phyloP scores from a whole-genome alignment of 2,797 vertebrate species.

The Zonotrichia albicollis region DNA sequence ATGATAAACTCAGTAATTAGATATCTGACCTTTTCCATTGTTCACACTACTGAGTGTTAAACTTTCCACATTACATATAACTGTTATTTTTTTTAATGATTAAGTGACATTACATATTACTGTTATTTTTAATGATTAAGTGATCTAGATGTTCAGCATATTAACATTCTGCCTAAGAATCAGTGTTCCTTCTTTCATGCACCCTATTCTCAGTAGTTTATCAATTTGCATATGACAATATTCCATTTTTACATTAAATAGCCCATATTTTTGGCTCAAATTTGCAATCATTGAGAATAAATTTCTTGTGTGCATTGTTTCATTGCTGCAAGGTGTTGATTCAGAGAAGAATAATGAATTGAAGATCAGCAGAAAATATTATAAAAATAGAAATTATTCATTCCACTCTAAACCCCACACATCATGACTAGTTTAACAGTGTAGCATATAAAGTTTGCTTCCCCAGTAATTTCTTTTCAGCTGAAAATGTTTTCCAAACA shows the following conservation, averaged over 20 bases:
- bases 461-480: not conserved
- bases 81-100: not conserved
- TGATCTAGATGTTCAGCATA: not conserved
- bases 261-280: not conserved
- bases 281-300: not conserved
- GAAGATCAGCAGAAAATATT: not conserved
- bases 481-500: not conserved
- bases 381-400: not conserved
- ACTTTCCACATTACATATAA: not conserved
- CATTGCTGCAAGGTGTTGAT: not conserved
- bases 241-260: not conserved
- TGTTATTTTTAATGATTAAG: not conserved
- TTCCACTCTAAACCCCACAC: not conserved
- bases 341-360: not conserved
- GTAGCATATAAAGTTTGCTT: not conserved
- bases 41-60: not conserved
- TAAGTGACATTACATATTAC: not conserved
- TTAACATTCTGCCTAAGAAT: not conserved
- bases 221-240: not conserved
- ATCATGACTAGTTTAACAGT: not conserved
- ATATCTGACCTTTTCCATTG: not conserved
- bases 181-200: not conserved
- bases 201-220: not conserved
- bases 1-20: constrained; percentile 17
- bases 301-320: not conserved